These are phyloP conservation scores for Saccostrea echinata DNA, from an alignment of 1,140 invertebrate genomes.

Conservation along the genomic window DNA sequence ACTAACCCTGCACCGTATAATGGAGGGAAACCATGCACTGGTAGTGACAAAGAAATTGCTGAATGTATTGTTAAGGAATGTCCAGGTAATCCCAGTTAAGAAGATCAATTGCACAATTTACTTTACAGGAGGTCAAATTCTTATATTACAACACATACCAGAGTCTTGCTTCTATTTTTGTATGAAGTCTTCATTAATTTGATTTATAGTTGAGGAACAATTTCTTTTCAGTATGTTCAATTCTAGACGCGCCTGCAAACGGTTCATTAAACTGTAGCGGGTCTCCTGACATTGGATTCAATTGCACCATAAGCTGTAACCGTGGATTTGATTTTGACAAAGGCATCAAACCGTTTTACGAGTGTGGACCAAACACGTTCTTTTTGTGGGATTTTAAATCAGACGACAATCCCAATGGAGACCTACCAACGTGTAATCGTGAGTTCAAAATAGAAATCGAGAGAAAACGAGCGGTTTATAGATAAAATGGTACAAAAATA, in stretches of 20 bases:
- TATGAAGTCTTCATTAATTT: not conserved
- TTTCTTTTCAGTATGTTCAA: conserved; percentile 36
- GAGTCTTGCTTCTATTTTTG: not conserved
- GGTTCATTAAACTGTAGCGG: conserved; percentile 15
- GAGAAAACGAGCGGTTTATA: too few relatives aligned
- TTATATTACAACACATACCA: not conserved
- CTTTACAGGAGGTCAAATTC: too few relatives aligned
- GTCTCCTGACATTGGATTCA: conserved; percentile 1
- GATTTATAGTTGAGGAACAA: not conserved
- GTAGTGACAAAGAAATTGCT: conserved; percentile 50
- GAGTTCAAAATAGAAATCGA: not conserved
- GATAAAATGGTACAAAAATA: too few relatives aligned
- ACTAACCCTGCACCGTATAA: conserved; percentile 53
- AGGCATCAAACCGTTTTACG: not conserved
- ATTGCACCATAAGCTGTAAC: conserved; percentile 42
- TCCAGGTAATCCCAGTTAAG: not conserved
- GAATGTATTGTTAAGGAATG: conserved; percentile 51
- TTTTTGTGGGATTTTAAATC: conserved; percentile 53
- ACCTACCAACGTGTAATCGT: conserved; percentile 51
- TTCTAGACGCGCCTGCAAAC: not conserved
- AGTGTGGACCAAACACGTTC: conserved; percentile 50
- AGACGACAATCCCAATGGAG: conserved; percentile 46
- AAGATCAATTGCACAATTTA: not conserved
- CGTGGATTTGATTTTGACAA: conserved; percentile 52
- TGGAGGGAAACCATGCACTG: conserved; percentile 66